phyloP scores from a whole-genome alignment of 2,797 vertebrate genomes.

The Syncerus caffer region DNA sequence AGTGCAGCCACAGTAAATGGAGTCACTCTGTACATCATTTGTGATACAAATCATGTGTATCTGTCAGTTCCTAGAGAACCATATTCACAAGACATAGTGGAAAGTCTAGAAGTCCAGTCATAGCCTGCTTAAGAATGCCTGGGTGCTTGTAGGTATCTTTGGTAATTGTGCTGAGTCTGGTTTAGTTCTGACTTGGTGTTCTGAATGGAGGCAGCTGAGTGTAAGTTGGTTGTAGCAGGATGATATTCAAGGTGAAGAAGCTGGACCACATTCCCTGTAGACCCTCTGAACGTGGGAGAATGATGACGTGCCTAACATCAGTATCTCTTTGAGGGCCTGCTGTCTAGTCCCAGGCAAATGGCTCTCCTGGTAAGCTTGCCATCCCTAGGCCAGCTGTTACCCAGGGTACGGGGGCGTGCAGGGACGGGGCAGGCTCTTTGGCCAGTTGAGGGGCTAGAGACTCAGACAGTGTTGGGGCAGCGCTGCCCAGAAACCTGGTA shows the following conservation, averaged over 20 bases:
- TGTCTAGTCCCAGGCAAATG: neutral
- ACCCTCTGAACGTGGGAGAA: neutral
- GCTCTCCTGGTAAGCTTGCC: neutral
- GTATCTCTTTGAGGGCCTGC: neutral
- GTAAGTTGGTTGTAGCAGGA: neutral
- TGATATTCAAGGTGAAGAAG: neutral
- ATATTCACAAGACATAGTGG: neutral
- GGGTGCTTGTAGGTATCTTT: neutral
- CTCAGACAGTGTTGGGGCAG: neutral
- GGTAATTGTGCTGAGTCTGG: neutral
- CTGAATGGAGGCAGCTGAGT: neutral
- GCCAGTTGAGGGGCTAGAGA: neutral
- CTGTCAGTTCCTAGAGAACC: neutral
- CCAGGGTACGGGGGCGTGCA: accelerated
- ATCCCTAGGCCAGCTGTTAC: neutral
- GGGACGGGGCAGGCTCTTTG: neutral
- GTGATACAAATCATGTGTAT: neutral
- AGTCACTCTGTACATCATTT: neutral
- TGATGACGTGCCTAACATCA: neutral
- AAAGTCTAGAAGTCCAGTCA: neutral
- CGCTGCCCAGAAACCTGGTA: neutral
- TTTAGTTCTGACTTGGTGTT: neutral
- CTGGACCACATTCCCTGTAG: neutral
- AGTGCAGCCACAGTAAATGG: neutral
- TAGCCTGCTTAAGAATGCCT: neutral